These are phyloP conservation scores for Scomber japonicus DNA, from an alignment of 2,113 vertebrate species.

Conservation along the genomic window DNA sequence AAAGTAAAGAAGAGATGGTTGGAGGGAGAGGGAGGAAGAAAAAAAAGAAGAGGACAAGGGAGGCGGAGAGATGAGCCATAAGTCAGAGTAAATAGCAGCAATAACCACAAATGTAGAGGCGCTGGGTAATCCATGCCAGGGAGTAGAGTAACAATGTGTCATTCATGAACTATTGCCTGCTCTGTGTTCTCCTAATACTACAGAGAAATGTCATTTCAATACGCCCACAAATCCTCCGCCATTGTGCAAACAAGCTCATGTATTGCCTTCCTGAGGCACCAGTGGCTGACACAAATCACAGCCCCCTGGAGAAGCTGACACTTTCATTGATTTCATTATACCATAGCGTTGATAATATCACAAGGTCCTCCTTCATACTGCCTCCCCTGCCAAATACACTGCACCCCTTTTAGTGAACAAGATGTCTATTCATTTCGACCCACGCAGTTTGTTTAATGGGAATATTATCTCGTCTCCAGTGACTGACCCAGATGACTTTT, in stretches of 20 bases:
- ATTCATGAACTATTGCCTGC: conserved; percentile 67
- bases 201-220: conserved; percentile 73
- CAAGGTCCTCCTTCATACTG: conserved; percentile 43
- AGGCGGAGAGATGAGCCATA: conserved; percentile 65
- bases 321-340: conserved; percentile 77
- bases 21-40: conserved; percentile 10
- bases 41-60: conserved; percentile 31
- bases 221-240: conserved; percentile 72
- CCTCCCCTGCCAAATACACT: conserved; percentile 31
- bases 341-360: conserved; percentile 66
- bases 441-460: conserved; percentile 39
- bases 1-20: background rate
- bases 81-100: conserved; percentile 71
- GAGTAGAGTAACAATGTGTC: conserved; percentile 73
- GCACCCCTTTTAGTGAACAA: conserved; percentile 18
- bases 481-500: background rate
- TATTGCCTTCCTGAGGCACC: conserved; percentile 23
- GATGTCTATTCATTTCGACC: conserved; percentile 23
- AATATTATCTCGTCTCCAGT: conserved; percentile 30
- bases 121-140: conserved; percentile 66
- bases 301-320: conserved; percentile 48
- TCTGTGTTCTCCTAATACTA: conserved; percentile 58
- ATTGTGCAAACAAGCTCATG: conserved; percentile 67
- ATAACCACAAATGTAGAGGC: conserved; percentile 69
- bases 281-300: conserved; percentile 71